A percentile compares a stretch with the other conserved stretches of the same genome.
phyloP scores from a whole-genome alignment of 2,888 invertebrate species.

The Lacanobia oleracea region DNA sequence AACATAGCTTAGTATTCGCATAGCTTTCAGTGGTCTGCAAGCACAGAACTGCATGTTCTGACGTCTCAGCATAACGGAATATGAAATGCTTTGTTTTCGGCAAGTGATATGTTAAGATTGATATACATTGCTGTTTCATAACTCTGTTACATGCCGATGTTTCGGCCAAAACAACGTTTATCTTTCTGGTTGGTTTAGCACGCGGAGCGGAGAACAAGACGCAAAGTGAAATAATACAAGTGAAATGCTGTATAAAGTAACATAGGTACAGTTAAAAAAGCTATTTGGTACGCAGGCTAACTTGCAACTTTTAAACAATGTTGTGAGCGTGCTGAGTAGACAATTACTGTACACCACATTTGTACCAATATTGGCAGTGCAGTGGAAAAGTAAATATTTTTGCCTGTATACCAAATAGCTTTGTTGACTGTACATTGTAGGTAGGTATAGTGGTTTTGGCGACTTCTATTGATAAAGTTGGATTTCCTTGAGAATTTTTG shows the following conservation, averaged over 20 bases:
- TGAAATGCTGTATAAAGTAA: conserved; percentile 1
- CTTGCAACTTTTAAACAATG: too few species aligned
- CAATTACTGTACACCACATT: too few species aligned
- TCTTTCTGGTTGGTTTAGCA: conserved; percentile 49
- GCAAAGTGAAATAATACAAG: conserved; percentile 13
- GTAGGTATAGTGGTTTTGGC: too few species aligned
- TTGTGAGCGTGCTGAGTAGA: too few species aligned
- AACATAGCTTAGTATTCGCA: not conserved
- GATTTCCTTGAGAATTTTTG: not conserved
- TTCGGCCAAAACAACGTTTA: conserved; percentile 47
- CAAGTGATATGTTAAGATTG: conserved; percentile 60
- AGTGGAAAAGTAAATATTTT: too few species aligned
- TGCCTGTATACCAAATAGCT: too few species aligned
- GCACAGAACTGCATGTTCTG: conserved; percentile 23
- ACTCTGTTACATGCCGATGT: conserved; percentile 54
- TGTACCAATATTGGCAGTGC: too few species aligned
- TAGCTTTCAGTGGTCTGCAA: conserved; percentile 25
- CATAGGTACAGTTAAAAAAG: not conserved
- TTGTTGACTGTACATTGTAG: too few species aligned
- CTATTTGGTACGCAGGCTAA: too few species aligned
- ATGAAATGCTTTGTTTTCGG: conserved; percentile 65
- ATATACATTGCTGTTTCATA: conserved; percentile 56
- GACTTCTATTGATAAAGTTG: not conserved
- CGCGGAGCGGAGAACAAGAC: conserved; percentile 2
- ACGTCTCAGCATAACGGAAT: conserved; percentile 59